Evolutionary conservation across 2,113 vertebrate species (phyloP), one percentile per base, ranked within the genome.

Genomic region (Atrichornis clamosus): DNA sequence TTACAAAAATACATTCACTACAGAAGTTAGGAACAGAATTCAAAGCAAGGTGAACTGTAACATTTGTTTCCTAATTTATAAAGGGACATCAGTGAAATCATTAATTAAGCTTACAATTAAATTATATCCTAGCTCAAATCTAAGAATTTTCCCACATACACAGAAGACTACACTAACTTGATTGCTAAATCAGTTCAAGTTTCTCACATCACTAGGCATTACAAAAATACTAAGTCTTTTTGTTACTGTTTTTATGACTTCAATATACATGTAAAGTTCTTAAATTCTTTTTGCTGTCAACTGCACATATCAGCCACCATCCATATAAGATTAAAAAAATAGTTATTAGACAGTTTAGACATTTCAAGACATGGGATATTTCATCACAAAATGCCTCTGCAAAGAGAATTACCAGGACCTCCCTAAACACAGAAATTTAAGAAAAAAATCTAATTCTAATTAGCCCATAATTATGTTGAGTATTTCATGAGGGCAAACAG

Each of bases 301-400:
- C 24, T 67, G 56, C 47, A 37, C 35, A n/a, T 41, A 77, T 11
- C 33, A 75, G 30, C 27, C 70, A 93, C n/a, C 23, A 76, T 4
- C 18, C 0, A 0, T 27, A 75, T 10, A 67, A 75, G 6, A 64
- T 11, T 6, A 24, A 28, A 70, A 39, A 53, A 35, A 21, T 2
- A 56, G 4, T 23, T 75, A 68, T 50, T 68, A 44, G 13, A n/a
- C 10, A 32, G 33, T 67, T 93, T 16, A 65, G 27, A 63, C 33
- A 8, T 56, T 87, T 86, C n/a, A 83, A 84, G 47, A 83, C 56
- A 27, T n/a, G 10, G 13, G 9, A 49, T 14, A 75, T 50, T 74
- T 87, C 64, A 89, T 44, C 44, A 70, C 13, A 73, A n/a, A 80
- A 86, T 13, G 16, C 13, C 13, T 72, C 56, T 73, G 32, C 44